Conservation (phyloP, 1,140 invertebrate species). For the Drosophila murphyi region DNA sequence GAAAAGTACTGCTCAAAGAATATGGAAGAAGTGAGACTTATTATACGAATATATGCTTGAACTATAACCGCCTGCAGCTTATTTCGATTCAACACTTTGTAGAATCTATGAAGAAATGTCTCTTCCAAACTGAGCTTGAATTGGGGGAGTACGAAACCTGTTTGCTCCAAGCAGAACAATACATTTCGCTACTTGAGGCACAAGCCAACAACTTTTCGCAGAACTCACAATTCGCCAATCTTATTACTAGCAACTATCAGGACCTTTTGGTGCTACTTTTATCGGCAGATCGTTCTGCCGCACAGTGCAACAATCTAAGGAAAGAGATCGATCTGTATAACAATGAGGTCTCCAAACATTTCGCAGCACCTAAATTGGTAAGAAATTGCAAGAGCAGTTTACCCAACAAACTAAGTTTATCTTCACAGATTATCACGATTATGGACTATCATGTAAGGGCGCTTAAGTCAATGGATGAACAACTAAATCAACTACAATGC, state of each 20-base stretch:
- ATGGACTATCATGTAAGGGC: constrained; percentile 39
- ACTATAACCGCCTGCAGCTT: constrained; percentile 10
- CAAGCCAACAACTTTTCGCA: background rate
- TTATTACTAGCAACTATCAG: constrained; percentile 19
- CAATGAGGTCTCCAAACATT: background rate
- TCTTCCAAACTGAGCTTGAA: constrained; percentile 46
- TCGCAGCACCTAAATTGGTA: constrained; percentile 31
- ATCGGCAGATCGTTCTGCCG: constrained; percentile 33
- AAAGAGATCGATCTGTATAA: constrained; percentile 38
- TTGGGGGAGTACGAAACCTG: constrained; percentile 42
- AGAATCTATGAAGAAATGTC: constrained; percentile 5
- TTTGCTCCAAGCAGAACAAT: constrained; percentile 31
- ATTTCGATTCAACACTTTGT: constrained; percentile 20
- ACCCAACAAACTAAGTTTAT: background rate
- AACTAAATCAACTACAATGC: constrained; percentile 21
- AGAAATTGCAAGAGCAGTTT: background rate
- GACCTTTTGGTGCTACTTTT: constrained; percentile 41
- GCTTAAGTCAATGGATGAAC: constrained; percentile 36
- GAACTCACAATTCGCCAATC: background rate
- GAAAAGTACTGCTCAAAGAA: constrained; percentile 41
- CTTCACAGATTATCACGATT: constrained; percentile 33
- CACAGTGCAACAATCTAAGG: constrained; percentile 37
- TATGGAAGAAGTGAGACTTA: constrained; percentile 30
- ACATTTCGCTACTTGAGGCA: constrained; percentile 14
- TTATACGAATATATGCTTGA: background rate